These are phyloP conservation scores for Sparus aurata DNA, from an alignment of 2,797 vertebrate species.

Conservation along the genomic window DNA sequence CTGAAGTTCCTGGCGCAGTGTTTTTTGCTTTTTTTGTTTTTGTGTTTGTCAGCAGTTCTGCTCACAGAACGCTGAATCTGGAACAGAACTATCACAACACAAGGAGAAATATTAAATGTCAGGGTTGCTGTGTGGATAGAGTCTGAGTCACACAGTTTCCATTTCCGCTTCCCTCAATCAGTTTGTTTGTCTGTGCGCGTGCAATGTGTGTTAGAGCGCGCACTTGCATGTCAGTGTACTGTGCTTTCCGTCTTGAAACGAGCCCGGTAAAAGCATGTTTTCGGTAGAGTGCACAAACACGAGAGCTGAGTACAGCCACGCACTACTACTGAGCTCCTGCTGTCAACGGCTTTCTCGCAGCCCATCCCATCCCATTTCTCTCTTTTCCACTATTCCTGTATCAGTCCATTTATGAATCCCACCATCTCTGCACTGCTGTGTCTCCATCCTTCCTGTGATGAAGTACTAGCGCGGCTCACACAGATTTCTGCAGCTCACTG, in stretches of 20 bases:
- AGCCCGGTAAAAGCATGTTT: slow-evolving; percentile 56
- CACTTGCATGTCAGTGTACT: slow-evolving; percentile 25
- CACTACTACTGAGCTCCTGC: slow-evolving; percentile 46
- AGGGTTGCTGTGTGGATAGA: slow-evolving; percentile 54
- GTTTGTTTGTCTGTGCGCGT: slow-evolving; percentile 35
- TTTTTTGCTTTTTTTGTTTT: slow-evolving; percentile 15
- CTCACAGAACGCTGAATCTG: slow-evolving; percentile 56
- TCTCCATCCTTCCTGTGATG: slow-evolving; percentile 60
- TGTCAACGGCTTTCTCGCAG: slow-evolving; percentile 56
- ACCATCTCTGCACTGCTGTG: slow-evolving; percentile 60
- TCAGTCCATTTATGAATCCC: slow-evolving; percentile 75
- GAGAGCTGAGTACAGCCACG: slow-evolving; percentile 45
- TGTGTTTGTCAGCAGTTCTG: slow-evolving; percentile 67
- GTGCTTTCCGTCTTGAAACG: slow-evolving; percentile 42
- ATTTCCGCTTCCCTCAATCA: slow-evolving; percentile 19
- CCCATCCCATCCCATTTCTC: slow-evolving; percentile 32
- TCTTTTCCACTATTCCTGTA: slow-evolving; percentile 54
- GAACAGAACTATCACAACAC: slow-evolving; percentile 59
- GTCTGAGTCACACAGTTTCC: slow-evolving; percentile 51
- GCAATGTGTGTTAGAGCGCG: slow-evolving; percentile 8
- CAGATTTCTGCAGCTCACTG: slow-evolving; percentile 65
- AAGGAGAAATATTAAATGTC: slow-evolving; percentile 53
- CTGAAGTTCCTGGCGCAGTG: slow-evolving; percentile 42
- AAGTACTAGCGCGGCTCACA: slow-evolving; percentile 52
- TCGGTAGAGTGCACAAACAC: slow-evolving; percentile 54